phyloP scores from a whole-genome alignment of 1,140 invertebrate genomes.

The Pentalonia nigronervosa region DNA sequence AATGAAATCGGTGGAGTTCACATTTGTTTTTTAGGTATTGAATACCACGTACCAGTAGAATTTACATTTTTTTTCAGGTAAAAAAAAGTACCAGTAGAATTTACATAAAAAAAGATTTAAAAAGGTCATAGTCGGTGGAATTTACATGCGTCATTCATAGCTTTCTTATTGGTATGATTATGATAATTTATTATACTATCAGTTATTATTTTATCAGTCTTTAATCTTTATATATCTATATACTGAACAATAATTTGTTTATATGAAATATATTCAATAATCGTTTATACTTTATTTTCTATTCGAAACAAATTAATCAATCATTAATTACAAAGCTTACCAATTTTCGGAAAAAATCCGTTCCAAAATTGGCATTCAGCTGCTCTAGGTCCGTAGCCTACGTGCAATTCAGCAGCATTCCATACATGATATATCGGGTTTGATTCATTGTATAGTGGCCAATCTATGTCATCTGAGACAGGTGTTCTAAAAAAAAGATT shows the following conservation, averaged over 20 bases:
- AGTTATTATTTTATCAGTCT: no score
- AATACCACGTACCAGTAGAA: no score
- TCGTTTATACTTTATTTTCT: not conserved
- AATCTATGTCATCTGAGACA: constrained; percentile 79
- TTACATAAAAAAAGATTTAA: no score
- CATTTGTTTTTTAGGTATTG: no score
- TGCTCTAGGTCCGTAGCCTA: constrained; percentile 81
- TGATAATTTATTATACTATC: no score
- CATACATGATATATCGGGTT: constrained; percentile 89
- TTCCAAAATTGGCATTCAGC: constrained; percentile 95
- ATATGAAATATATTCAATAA: not conserved
- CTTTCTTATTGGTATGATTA: not conserved
- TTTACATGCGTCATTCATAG: no score
- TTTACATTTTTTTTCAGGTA: no score
- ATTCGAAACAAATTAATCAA: not conserved
- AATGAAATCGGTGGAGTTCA: no score
- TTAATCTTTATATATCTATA: not conserved
- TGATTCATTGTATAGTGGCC: constrained; percentile 86
- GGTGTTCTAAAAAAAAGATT: constrained; percentile 76
- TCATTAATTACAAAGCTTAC: constrained; percentile 64
- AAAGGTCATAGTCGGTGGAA: no score
- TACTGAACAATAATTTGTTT: not conserved
- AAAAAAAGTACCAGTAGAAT: no score
- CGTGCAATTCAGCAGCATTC: constrained; percentile 76
- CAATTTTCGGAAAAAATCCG: constrained; percentile 86